Evolutionary conservation across 2,797 vertebrate species (phyloP).

Genomic region (Toxotes lorentzi): DNA sequence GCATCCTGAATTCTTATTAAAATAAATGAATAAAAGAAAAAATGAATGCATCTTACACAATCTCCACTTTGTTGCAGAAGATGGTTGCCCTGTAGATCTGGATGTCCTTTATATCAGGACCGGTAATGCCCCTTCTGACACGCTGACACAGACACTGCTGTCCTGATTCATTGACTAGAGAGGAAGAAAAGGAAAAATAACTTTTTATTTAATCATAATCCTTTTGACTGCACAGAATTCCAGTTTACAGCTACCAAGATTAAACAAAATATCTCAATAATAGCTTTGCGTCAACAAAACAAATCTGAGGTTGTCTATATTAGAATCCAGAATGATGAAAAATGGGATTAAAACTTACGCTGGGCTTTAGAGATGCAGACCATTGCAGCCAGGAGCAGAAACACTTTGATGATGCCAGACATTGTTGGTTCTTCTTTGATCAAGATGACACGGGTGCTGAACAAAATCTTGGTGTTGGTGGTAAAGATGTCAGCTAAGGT

Average conservation of each 20-base stretch:
- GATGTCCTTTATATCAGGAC: slow-evolving; percentile 51
- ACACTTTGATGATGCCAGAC: slow-evolving; percentile 60
- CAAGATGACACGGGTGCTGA: neutral
- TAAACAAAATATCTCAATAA: too few relatives aligned
- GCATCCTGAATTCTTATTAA: too few relatives aligned
- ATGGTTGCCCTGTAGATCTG: slow-evolving; percentile 64
- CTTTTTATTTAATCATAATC: neutral
- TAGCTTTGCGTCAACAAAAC: neutral
- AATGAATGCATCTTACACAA: slow-evolving; percentile 78
- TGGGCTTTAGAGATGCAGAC: slow-evolving; percentile 65
- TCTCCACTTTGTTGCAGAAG: slow-evolving; percentile 76
- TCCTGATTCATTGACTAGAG: slow-evolving; percentile 5
- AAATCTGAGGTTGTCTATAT: neutral
- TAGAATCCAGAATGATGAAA: neutral
- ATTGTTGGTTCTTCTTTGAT: slow-evolving; percentile 58
- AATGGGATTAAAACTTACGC: slow-evolving; percentile 58
- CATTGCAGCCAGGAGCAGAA: slow-evolving; percentile 69
- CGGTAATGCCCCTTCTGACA: fast-evolving
- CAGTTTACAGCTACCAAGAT: neutral
- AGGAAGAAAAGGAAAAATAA: slow-evolving; percentile 5
- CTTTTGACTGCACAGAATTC: neutral
- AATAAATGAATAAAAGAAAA: too few relatives aligned
- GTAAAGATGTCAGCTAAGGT: neutral
- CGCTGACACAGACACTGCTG: slow-evolving; percentile 67
- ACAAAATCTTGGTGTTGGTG: neutral